Percentiles rank a stretch among this genome's conserved stretches.
phyloP scores from a whole-genome alignment of 2,797 vertebrate genomes.

The Setipinna tenuifilis region DNA sequence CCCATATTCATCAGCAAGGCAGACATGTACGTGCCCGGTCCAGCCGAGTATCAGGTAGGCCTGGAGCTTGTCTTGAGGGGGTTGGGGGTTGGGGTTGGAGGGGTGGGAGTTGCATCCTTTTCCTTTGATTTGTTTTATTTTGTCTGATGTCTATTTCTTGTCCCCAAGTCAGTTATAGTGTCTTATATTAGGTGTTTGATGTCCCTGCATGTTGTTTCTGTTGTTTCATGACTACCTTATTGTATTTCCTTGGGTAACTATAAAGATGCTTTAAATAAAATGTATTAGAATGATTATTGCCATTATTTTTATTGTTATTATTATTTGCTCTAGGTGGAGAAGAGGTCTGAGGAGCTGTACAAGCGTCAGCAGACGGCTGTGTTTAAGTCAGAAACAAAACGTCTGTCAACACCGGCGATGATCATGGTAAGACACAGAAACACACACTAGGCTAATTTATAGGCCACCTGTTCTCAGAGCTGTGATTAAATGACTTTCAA shows the following conservation, averaged over 20 bases:
- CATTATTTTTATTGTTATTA: not conserved
- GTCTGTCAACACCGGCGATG: constrained; percentile 53
- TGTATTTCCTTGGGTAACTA: too few species aligned
- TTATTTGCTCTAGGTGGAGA: constrained; percentile 58
- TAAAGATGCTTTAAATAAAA: too few species aligned
- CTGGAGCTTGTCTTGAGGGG: not conserved
- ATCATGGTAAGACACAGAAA: constrained; percentile 64
- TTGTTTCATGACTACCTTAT: too few species aligned
- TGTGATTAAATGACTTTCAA: not conserved
- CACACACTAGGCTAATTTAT: not conserved
- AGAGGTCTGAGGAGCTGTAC: constrained; percentile 63
- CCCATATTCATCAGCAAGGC: constrained; percentile 62
- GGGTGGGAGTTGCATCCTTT: too few species aligned
- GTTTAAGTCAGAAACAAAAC: constrained; percentile 69
- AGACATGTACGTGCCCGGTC: constrained; percentile 60
- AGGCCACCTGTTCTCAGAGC: not conserved
- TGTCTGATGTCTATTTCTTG: too few species aligned
- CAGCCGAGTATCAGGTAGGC: constrained; percentile 73
- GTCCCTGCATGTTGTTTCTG: too few species aligned
- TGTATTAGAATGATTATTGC: too few species aligned
- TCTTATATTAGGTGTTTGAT: too few species aligned
- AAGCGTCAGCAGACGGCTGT: constrained; percentile 64
- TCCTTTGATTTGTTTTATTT: too few species aligned
- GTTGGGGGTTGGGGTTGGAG: too few species aligned
- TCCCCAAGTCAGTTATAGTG: too few species aligned